These are phyloP conservation scores for Corbicula japonica DNA, from an alignment of 2,888 invertebrate genomes.

Conservation along the genomic window DNA sequence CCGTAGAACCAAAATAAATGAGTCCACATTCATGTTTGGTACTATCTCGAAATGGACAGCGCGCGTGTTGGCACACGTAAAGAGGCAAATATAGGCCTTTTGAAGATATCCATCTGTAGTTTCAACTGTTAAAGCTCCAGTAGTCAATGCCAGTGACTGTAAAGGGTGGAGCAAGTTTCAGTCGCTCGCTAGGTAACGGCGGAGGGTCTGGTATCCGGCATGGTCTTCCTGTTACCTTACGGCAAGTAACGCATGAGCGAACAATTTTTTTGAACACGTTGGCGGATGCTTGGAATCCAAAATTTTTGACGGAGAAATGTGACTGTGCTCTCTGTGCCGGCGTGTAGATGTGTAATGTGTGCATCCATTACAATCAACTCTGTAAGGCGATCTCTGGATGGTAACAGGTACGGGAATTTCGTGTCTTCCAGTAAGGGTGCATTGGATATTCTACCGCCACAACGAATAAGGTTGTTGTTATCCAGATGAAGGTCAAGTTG, in stretches of 20 bases:
- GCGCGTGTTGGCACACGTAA: too few species aligned
- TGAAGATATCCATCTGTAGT: neutral
- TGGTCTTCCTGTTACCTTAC: too few species aligned
- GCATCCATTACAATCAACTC: neutral
- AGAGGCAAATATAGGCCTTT: neutral
- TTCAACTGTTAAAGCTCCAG: neutral
- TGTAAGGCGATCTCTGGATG: neutral
- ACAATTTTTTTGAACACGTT: too few species aligned
- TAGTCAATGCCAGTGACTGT: neutral
- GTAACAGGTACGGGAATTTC: slow-evolving; percentile 3
- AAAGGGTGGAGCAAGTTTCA: too few species aligned
- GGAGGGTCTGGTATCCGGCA: neutral
- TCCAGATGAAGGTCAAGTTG: slow-evolving; percentile 4
- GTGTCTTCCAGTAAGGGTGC: too few species aligned
- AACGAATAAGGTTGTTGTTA: slow-evolving; percentile 9
- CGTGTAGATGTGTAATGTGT: slow-evolving; percentile 3
- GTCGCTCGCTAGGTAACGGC: slow-evolving; percentile 2
- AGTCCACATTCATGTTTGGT: too few species aligned
- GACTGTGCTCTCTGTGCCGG: too few species aligned
- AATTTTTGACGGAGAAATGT: too few species aligned
- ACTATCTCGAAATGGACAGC: too few species aligned
- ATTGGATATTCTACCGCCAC: too few species aligned
- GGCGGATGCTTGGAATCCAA: too few species aligned
- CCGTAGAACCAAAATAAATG: slow-evolving; percentile 5
- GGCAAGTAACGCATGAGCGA: too few species aligned